phyloP scores from a whole-genome alignment of 2,113 vertebrate species.

The Cephalopholis sonnerati region DNA sequence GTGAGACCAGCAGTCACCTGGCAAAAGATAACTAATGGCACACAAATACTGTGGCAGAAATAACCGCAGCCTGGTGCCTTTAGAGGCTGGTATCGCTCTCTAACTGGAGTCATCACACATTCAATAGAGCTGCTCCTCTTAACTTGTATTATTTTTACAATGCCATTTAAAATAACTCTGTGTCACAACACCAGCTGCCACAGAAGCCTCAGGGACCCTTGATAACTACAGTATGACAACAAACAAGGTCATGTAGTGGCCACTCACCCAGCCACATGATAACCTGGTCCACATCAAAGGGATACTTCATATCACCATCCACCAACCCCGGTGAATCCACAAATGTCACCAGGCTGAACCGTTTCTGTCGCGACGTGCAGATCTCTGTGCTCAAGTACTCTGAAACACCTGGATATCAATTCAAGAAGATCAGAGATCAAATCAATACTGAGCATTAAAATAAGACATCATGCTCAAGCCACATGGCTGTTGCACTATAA shows the following conservation, averaged over 20 bases:
- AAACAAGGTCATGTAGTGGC: not conserved
- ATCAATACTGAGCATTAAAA: not conserved
- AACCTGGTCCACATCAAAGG: conserved; percentile 89
- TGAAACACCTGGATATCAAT: conserved; percentile 80
- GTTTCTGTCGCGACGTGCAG: conserved; percentile 89
- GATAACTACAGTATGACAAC: not conserved
- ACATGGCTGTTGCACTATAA: not conserved
- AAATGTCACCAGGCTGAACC: conserved; percentile 89
- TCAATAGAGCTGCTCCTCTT: not conserved
- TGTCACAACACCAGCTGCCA: not conserved
- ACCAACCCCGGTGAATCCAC: conserved; percentile 89
- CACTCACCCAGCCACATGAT: conserved; percentile 88
- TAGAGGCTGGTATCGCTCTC: not conserved
- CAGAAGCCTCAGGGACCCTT: not conserved
- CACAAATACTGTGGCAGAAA: not conserved
- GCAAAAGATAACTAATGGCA: not conserved
- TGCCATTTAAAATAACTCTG: not conserved
- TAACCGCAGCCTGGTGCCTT: not conserved
- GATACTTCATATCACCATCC: conserved; percentile 91
- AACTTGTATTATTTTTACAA: not conserved
- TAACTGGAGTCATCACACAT: not conserved
- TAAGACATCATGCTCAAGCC: not conserved
- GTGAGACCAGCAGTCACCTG: not conserved
- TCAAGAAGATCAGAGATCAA: not conserved
- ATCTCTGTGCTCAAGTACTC: conserved; percentile 89